These are phyloP conservation scores for Fukomys damarensis DNA, from an alignment of 2,113 vertebrate species.

Conservation along the genomic window DNA sequence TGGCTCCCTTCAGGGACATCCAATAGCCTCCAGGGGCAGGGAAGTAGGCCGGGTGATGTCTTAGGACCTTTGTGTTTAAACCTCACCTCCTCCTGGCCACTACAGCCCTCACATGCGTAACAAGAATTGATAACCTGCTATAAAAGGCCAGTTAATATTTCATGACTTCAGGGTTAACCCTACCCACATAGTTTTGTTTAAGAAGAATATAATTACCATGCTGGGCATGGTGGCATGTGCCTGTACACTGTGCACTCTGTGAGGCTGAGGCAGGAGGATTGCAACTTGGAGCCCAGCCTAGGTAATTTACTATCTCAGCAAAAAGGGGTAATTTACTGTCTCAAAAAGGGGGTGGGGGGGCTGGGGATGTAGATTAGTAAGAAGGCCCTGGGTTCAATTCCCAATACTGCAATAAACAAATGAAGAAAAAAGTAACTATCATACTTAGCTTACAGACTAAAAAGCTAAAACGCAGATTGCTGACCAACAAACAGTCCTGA, in stretches of 20 bases:
- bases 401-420: not conserved
- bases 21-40: not conserved
- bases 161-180: not conserved
- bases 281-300: not conserved
- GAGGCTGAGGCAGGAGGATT: not conserved
- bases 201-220: not conserved
- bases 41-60: not conserved
- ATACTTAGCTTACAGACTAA: not conserved
- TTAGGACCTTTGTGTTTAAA: constrained; percentile 2
- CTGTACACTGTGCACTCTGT: not conserved
- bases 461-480: not conserved
- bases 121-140: not conserved
- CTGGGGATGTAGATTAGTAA: not conserved
- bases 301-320: accelerated
- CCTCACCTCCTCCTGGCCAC: not conserved
- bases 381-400: not conserved
- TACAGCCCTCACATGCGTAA: not conserved
- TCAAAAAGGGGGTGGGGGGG: not conserved
- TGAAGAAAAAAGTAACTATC: not conserved
- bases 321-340: too few species aligned
- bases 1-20: not conserved
- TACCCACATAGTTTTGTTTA: not conserved
- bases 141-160: not conserved
- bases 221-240: too few species aligned
- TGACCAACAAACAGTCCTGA: not conserved